These are phyloP conservation scores for Andrena fulva DNA, from an alignment of 2,888 invertebrate genomes.

Conservation along the genomic window DNA sequence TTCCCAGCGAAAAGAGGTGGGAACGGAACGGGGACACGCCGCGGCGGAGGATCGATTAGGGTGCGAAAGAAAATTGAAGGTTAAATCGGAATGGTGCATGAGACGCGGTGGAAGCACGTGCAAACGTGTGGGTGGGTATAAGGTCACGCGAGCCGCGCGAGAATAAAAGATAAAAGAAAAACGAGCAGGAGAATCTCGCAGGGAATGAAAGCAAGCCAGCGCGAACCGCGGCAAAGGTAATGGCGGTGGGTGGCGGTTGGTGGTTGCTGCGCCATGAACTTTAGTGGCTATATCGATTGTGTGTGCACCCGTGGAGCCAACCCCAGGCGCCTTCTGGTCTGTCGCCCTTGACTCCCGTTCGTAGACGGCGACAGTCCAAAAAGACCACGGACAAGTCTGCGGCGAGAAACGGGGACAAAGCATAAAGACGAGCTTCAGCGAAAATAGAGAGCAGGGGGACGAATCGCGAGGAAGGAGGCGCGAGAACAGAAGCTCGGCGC, in stretches of 20 bases:
- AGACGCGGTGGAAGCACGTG: not conserved
- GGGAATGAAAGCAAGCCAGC: conserved; percentile 46
- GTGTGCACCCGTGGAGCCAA: conserved; percentile 76
- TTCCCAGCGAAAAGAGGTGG: not conserved
- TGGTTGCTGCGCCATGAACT: conserved; percentile 81
- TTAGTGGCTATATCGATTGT: conserved; percentile 82
- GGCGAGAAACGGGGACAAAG: not conserved
- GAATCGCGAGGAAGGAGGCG: not conserved
- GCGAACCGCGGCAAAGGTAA: conserved; percentile 37
- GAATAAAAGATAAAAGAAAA: conserved; percentile 40
- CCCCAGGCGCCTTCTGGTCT: conserved; percentile 81
- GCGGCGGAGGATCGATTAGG: conserved; percentile 15
- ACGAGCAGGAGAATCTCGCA: conserved; percentile 18
- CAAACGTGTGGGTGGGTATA: not conserved
- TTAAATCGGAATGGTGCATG: not conserved
- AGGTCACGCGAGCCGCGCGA: conserved; percentile 19
- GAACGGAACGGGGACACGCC: not conserved
- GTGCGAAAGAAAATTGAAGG: conserved; percentile 13
- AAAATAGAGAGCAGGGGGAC: not conserved
- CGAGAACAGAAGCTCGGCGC: too few relatives aligned
- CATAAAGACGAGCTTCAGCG: not conserved
- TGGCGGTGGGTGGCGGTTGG: conserved; percentile 63
- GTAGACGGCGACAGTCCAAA: conserved; percentile 41
- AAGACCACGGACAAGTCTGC: not conserved
- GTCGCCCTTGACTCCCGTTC: conserved; percentile 81